Percentiles rank a stretch among this genome's conserved stretches.
phyloP scores from a whole-genome alignment of 2,797 vertebrate genomes.

The Phalanger gymnotis region DNA sequence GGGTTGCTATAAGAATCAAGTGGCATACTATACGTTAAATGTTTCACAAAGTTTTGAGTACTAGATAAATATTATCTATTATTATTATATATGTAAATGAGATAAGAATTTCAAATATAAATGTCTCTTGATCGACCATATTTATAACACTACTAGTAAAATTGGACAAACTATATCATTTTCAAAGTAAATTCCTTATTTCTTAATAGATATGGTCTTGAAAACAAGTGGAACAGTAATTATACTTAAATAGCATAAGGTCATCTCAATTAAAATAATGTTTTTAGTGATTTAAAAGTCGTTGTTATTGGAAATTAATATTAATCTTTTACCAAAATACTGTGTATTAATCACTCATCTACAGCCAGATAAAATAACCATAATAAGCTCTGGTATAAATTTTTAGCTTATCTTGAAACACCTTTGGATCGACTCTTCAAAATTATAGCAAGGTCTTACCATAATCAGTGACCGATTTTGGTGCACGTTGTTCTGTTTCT shows the following conservation, averaged over 20 bases:
- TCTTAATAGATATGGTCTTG: slow-evolving; percentile 37
- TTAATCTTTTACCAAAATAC: slow-evolving; percentile 28
- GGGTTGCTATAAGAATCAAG: background rate
- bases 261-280: background rate
- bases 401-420: background rate
- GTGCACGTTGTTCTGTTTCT: slow-evolving; percentile 94
- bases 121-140: background rate
- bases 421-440: slow-evolving; percentile 16
- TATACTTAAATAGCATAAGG: slow-evolving; percentile 8
- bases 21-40: background rate
- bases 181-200: slow-evolving; percentile 50
- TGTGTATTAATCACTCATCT: background rate
- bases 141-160: background rate
- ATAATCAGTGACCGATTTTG: slow-evolving; percentile 97
- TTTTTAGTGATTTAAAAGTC: slow-evolving; percentile 23
- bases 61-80: background rate
- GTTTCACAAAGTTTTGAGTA: background rate
- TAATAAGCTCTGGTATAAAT: background rate
- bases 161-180: slow-evolving; percentile 38
- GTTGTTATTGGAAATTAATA: slow-evolving; percentile 6
- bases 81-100: background rate
- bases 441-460: slow-evolving; percentile 86
- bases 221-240: slow-evolving; percentile 20
- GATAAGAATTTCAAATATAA: background rate
- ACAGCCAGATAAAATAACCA: background rate